Base-by-base conservation (phyloP, 2,888 invertebrate genomes). In the Dryococelus australis region DNA sequence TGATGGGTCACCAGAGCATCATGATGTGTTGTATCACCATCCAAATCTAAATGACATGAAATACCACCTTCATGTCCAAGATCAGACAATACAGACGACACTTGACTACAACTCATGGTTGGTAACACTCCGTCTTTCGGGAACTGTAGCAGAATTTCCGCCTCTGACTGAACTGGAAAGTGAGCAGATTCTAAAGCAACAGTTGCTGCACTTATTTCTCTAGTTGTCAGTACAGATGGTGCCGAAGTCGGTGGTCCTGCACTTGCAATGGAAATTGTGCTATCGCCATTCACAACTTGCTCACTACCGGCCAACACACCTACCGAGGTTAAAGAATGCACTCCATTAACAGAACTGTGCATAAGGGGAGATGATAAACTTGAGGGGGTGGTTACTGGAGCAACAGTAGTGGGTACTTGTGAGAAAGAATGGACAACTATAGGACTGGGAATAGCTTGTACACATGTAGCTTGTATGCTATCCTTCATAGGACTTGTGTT, bases 51-150 rank as follows among this genome's bases (percentile, higher is more conserved):
- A 26, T 87, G 86, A 65, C 87, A 87, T 16, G 84, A 43, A 43
- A 83, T 83, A 12, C 83, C 20, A 43, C 84, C 65, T 84, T 88
- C 89, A 35, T 88, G 87, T n/a, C 85, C 89, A 12, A 89, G 88
- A 28, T 89, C 89, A 51, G 89, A 89, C 8, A 89, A 85, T 16
- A 89, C 89, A 51, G 89, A 89, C 5, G 89, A 89, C 13, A 89
- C 89, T 85, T 89, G 89, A 83, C 89, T 89, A 81, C 89, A 88
- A 79, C 88, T 89, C 87, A 89, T 89, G 9, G 89, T 85, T 20
- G 89, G 89, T 20, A 89, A 53, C 5, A 87, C 88, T 9, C 89
- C 84, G 0, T 89, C 88, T 43, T 86, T 88, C 0, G 88, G 87
- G 5, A 89, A 43, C 35, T 88, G 87, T 26, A 87, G 87, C 28